A percentile compares a stretch with the other conserved stretches of the same genome.
These are phyloP conservation scores for Neolamprologus ventralis DNA, from an alignment of 2,113 vertebrate species.

Conservation along the genomic window DNA sequence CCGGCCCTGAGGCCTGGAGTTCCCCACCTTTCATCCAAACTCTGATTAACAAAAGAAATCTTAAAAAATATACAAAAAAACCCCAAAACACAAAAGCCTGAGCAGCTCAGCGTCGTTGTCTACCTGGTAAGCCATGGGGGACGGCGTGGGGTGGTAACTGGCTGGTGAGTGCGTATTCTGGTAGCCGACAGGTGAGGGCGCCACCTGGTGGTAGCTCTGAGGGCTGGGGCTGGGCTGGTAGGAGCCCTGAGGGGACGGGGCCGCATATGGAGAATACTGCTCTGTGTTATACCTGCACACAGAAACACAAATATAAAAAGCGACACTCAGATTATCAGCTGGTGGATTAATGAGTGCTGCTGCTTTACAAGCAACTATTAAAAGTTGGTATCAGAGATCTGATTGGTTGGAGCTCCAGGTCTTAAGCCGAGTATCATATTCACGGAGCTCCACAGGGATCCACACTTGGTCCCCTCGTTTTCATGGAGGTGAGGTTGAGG, in stretches of 20 bases:
- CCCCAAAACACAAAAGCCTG: rapidly evolving
- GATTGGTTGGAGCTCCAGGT: neutral
- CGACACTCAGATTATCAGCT: neutral
- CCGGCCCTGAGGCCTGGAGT: neutral
- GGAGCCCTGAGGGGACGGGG: conserved; percentile 88
- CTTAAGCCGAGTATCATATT: neutral
- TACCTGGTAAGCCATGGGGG: conserved; percentile 95
- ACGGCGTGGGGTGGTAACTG: conserved; percentile 90
- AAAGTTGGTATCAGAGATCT: neutral
- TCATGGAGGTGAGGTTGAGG: neutral
- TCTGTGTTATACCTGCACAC: conserved; percentile 87
- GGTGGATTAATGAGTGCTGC: neutral
- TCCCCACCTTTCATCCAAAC: rapidly evolving
- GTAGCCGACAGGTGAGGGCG: conserved; percentile 87
- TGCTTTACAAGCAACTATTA: neutral
- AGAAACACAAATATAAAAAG: neutral
- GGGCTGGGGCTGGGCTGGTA: conserved; percentile 93
- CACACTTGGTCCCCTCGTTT: neutral
- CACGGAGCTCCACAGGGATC: neutral
- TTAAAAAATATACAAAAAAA: neutral
- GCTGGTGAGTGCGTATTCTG: conserved; percentile 92
- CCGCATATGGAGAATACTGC: conserved; percentile 89
- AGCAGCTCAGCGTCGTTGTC: neutral
- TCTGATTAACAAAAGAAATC: neutral
- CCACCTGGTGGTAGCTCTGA: conserved; percentile 93